These are phyloP conservation scores for Eurytoma californica DNA, from an alignment of 2,888 invertebrate genomes.

Conservation along the genomic window DNA sequence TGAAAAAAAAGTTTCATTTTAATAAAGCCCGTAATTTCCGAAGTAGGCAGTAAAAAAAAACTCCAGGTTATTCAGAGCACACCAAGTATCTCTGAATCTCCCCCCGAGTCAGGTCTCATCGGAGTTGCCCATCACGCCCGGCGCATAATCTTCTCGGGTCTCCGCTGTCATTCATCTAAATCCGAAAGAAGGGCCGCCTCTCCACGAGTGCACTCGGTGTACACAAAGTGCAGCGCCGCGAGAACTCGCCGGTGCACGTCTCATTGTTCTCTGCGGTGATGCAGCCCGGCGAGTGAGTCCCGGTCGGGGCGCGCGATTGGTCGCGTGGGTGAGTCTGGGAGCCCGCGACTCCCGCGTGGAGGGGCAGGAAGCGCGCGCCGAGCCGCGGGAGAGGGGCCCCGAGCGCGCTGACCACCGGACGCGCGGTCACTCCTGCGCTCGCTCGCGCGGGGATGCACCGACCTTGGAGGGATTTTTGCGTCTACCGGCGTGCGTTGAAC, in stretches of 20 bases:
- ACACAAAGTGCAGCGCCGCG: background rate
- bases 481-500: slow-evolving; percentile 73
- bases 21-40: too few species aligned
- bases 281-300: slow-evolving; percentile 19
- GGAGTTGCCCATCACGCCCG: too few species aligned
- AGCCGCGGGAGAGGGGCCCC: slow-evolving; percentile 53
- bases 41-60: too few species aligned
- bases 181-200: too few species aligned
- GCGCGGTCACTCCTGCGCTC: slow-evolving; percentile 36
- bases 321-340: slow-evolving; percentile 67
- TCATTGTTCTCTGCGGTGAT: background rate
- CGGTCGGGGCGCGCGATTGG: slow-evolving; percentile 54
- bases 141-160: too few species aligned
- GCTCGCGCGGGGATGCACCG: slow-evolving; percentile 71
- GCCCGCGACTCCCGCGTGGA: slow-evolving; percentile 54
- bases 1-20: too few species aligned
- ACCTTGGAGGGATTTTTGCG: slow-evolving; percentile 75
- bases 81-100: too few species aligned
- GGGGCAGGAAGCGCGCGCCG: slow-evolving; percentile 45
- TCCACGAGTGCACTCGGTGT: too few species aligned
- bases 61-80: too few species aligned
- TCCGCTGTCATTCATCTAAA: too few species aligned
- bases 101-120: too few species aligned
- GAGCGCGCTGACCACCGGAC: slow-evolving; percentile 58
- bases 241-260: background rate